phyloP scores from a whole-genome alignment of 2,888 invertebrate genomes.

The Metacarcinus magister region DNA sequence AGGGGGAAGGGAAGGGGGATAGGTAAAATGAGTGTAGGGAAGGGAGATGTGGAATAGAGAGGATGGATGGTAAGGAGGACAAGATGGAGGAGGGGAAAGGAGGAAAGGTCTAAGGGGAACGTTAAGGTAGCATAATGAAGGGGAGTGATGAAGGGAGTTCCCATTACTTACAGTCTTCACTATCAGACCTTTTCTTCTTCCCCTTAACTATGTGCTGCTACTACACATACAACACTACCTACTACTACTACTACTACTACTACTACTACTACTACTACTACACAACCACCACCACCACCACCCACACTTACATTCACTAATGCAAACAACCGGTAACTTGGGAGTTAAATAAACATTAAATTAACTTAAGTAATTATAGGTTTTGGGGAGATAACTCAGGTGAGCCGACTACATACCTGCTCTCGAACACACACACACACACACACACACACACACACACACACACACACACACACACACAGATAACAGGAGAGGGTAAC shows the following conservation, averaged over 20 bases:
- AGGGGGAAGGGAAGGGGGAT: background rate
- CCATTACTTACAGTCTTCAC: background rate
- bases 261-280: background rate
- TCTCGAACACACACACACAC: background rate
- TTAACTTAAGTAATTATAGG: background rate
- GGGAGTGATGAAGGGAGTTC: no score
- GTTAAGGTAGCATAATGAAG: no score
- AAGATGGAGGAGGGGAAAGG: background rate
- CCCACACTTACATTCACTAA: background rate
- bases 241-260: no score
- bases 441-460: background rate
- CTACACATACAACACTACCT: no score
- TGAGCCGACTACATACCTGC: background rate
- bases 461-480: no score
- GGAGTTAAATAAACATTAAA: conserved; percentile 26
- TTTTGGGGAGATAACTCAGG: background rate
- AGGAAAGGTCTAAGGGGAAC: no score
- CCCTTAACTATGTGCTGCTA: background rate
- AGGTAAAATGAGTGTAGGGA: background rate
- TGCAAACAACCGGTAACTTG: conserved; percentile 7
- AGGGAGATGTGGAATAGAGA: no score
- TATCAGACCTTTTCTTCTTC: background rate
- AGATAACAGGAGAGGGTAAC: no score
- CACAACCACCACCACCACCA: background rate
- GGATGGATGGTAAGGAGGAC: background rate